Percentiles rank a stretch among this genome's conserved stretches.
Conservation (phyloP, 2,113 vertebrate species). For the Caretta caretta region DNA sequence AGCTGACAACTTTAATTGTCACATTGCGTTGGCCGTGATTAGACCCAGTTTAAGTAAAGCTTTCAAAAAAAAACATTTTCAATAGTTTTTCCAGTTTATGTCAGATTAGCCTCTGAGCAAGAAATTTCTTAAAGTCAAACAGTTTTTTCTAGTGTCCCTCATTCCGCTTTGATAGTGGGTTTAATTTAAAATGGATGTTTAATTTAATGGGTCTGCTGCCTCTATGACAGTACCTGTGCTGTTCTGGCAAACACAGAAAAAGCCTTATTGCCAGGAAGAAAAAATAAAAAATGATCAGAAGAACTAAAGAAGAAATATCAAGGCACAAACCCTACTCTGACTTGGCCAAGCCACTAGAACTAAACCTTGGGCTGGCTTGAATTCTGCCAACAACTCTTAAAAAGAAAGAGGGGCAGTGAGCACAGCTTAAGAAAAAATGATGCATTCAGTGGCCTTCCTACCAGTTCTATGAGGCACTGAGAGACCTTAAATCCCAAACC, state of each 20-base stretch:
- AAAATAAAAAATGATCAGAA: constrained; percentile 26
- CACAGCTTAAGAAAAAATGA: neutral
- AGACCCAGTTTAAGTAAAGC: neutral
- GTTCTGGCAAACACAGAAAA: constrained; percentile 42
- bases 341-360: constrained; percentile 40
- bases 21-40: neutral
- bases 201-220: neutral
- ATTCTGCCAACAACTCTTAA: constrained; percentile 56
- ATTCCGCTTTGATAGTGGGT: neutral
- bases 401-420: constrained; percentile 11
- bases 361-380: constrained; percentile 12
- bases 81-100: neutral
- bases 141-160: neutral
- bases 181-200: constrained; percentile 43
- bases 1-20: neutral
- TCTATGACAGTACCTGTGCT: neutral
- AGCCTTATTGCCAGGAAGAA: constrained; percentile 14
- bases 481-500: neutral
- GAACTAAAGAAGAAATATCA: neutral
- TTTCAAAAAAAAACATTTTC: neutral
- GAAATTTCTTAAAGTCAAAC: neutral
- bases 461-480: neutral
- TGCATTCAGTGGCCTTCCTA: neutral
- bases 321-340: neutral
- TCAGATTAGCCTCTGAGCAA: neutral